Evolutionary conservation across 2,113 vertebrate genomes (phyloP).

Genomic region (Equus quagga): DNA sequence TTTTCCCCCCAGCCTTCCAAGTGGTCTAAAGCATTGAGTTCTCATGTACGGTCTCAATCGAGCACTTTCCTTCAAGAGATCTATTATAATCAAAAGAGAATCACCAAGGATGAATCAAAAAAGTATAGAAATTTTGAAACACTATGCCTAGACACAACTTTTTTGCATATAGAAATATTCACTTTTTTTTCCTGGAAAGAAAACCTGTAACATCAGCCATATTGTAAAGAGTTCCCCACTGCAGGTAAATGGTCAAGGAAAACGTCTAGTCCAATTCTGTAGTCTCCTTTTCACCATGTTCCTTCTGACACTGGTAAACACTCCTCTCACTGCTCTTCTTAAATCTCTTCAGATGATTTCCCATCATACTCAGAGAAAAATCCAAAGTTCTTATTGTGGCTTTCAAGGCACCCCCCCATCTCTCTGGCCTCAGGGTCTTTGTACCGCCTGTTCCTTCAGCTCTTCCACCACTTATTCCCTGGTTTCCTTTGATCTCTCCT

Average conservation of each 20-base stretch:
- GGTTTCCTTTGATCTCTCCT: not conserved
- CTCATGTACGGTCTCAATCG: not conserved
- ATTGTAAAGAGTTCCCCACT: not conserved
- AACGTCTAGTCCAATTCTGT: not conserved
- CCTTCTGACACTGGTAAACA: not conserved
- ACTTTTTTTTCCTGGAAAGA: not conserved
- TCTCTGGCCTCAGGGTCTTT: not conserved
- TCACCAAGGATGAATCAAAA: not conserved
- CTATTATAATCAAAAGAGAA: not conserved
- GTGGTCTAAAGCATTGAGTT: conserved; percentile 30
- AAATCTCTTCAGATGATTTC: not conserved
- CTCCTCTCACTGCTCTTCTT: not conserved
- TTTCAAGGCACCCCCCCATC: not conserved
- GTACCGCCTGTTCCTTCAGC: not conserved
- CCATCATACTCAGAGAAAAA: not conserved
- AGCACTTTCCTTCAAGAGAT: not conserved
- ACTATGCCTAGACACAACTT: not conserved
- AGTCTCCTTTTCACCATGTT: not conserved
- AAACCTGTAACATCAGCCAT: not conserved
- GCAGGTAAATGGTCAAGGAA: not conserved
- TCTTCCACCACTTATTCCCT: not conserved
- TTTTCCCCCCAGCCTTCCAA: not conserved
- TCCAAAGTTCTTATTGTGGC: not conserved
- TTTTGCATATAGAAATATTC: not conserved
- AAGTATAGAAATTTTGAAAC: not conserved